Conservation (phyloP, 2,113 vertebrate genomes). For the Polypterus senegalus region DNA sequence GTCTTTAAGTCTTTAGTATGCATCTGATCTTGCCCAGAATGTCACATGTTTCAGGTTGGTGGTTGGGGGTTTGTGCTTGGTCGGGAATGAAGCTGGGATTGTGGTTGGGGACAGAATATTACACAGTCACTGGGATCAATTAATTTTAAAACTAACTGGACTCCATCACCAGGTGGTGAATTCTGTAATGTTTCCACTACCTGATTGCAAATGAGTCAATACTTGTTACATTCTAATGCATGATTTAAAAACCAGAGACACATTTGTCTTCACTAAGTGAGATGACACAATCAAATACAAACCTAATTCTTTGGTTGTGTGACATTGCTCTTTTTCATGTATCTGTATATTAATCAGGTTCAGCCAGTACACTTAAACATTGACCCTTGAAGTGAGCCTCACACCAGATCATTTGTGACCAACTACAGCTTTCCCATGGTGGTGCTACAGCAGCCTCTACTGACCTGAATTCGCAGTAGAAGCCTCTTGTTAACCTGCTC, state of each 20-base stretch:
- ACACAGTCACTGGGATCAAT: constrained; percentile 10
- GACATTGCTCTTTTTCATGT: constrained; percentile 3
- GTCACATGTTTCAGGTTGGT: too few species aligned
- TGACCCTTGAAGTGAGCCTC: too few species aligned
- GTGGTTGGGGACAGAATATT: too few species aligned
- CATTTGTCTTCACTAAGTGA: constrained; percentile 20
- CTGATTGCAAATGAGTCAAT: constrained; percentile 17
- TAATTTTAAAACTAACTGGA: constrained; percentile 26
- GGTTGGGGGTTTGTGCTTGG: too few species aligned
- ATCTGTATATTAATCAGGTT: constrained; percentile 24
- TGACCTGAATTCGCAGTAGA: constrained; percentile 90
- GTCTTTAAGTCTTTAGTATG: too few species aligned
- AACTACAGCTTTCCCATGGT: too few species aligned
- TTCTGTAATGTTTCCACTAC: constrained; percentile 8
- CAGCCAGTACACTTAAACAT: too few species aligned
- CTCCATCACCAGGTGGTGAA: constrained; percentile 19
- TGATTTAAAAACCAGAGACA: constrained; percentile 21
- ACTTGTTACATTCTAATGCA: constrained; percentile 16
- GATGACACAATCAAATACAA: constrained; percentile 22
- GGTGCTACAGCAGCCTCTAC: constrained; percentile 8
- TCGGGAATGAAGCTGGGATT: too few species aligned
- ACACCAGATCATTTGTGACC: too few species aligned
- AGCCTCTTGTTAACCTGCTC: constrained; percentile 84
- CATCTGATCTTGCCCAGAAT: too few species aligned
- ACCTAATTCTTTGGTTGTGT: constrained; percentile 13